A percentile compares a stretch with the other conserved stretches of the same genome.
phyloP scores from a whole-genome alignment of 1,140 invertebrate species.

The Ceratitis capitata region DNA sequence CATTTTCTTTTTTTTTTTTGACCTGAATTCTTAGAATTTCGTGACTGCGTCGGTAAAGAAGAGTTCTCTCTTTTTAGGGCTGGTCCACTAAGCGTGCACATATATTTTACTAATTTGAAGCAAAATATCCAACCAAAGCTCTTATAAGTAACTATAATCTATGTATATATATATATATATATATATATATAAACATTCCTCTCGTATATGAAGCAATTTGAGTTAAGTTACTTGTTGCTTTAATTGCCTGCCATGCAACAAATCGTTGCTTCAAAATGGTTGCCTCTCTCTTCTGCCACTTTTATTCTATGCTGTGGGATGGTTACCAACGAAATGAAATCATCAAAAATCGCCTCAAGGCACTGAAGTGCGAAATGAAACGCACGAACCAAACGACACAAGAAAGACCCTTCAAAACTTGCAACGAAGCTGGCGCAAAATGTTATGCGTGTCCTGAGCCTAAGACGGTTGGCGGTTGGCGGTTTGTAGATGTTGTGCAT shows the following conservation, averaged over 20 bases:
- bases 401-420: background rate
- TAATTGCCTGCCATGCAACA: background rate
- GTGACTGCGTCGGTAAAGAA: too few species aligned
- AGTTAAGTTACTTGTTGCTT: background rate
- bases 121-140: too few species aligned
- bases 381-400: background rate
- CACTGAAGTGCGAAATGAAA: background rate
- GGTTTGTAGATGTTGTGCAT: background rate
- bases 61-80: too few species aligned
- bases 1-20: too few species aligned
- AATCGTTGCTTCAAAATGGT: background rate
- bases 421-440: background rate
- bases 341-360: conserved; percentile 13
- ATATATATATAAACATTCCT: too few species aligned
- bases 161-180: too few species aligned
- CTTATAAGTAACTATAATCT: too few species aligned
- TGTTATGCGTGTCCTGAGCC: background rate
- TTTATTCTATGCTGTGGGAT: background rate
- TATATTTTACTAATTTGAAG: too few species aligned
- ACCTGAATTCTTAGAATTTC: too few species aligned
- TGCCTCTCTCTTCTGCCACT: background rate
- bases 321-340: conserved; percentile 34
- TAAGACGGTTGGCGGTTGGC: conserved; percentile 2
- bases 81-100: too few species aligned
- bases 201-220: background rate